These are phyloP conservation scores for Loripinus fragilis DNA, from an alignment of 2,888 invertebrate genomes.

Conservation along the genomic window DNA sequence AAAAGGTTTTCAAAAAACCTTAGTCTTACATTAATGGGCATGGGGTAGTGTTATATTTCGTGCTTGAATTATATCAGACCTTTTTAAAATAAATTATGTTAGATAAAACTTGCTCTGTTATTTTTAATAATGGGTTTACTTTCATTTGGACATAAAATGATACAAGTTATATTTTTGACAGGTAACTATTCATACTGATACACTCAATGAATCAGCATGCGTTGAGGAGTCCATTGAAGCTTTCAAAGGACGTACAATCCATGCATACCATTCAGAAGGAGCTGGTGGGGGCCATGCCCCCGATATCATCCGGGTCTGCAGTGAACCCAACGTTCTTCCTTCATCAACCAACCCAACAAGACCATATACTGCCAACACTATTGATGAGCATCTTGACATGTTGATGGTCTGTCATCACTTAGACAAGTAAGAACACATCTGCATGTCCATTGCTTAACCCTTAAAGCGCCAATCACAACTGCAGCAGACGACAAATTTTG, in stretches of 20 bases:
- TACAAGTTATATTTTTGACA: constrained; percentile 42
- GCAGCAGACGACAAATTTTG: too few relatives aligned
- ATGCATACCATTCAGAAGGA: constrained; percentile 82
- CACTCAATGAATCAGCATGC: constrained; percentile 80
- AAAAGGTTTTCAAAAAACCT: too few relatives aligned
- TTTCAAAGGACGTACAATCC: constrained; percentile 78
- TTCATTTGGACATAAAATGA: too few relatives aligned
- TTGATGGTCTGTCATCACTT: constrained; percentile 82
- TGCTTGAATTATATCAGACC: too few relatives aligned
- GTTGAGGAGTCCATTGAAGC: constrained; percentile 79
- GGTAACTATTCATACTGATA: constrained; percentile 82
- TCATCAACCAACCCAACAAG: constrained; percentile 82
- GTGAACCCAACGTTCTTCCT: constrained; percentile 77
- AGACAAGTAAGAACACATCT: constrained; percentile 78
- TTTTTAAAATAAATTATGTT: too few relatives aligned
- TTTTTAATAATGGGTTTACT: too few relatives aligned
- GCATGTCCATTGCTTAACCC: too few relatives aligned
- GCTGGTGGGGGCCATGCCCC: constrained; percentile 82
- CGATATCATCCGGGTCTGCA: constrained; percentile 77
- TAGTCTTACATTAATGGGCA: too few relatives aligned
- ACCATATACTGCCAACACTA: constrained; percentile 80
- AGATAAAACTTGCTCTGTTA: too few relatives aligned
- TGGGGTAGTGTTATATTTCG: too few relatives aligned
- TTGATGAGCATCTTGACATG: constrained; percentile 82
- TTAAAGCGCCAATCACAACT: too few relatives aligned